Evolutionary conservation across 2,888 invertebrate genomes (phyloP), one percentile per base, ranked within the genome.

Genomic region (Tetragnatha montana): DNA sequence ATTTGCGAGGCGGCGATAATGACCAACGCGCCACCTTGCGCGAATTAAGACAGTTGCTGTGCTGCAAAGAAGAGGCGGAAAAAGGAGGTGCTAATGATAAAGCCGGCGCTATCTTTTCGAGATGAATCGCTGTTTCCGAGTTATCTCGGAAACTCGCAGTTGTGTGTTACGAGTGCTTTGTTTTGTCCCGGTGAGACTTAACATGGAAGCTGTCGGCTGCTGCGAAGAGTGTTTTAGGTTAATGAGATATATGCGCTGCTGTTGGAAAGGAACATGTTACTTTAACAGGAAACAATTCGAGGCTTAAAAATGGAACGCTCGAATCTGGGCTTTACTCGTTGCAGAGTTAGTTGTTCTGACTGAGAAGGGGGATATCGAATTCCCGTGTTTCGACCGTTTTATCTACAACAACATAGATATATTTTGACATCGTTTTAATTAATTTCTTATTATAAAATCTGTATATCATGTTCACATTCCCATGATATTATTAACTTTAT

Each of bases 1-100:
- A 86, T 86, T 86, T 80, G 79, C 86, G 73, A 86, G 80, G 60
- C 80, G 35, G 85, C 85, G 85, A 85, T 85, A 85, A 85, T 79
- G 79, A 75, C 60, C 60, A 47, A 71, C 70, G 84, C 17, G 76
- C 68, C 75, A 85, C 70, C 85, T 85, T 85, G 85, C 50, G 50
- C 21, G 19, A 70, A 69, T 69, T 21, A 70, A 50, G 22, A 71
- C 69, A 51, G 73, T 82, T 51, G 22, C 71, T 68, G 14, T 75
- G 75, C 69, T 22, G 68, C n/a, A 49, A n/a, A 68, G 74, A 10
- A 79, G 71, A 84, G 35, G 70, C 50, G 78, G 79, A 75, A 47
- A 76, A 71, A 85, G 50, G n/a, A 71, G 70, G 69, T 14, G 60
- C 21, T 14, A 78, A 71, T 70, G 71, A 85, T 85, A 85, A 73